Evolutionary conservation across 2,888 invertebrate species (phyloP).

Genomic region (Anarsia innoxiella): DNA sequence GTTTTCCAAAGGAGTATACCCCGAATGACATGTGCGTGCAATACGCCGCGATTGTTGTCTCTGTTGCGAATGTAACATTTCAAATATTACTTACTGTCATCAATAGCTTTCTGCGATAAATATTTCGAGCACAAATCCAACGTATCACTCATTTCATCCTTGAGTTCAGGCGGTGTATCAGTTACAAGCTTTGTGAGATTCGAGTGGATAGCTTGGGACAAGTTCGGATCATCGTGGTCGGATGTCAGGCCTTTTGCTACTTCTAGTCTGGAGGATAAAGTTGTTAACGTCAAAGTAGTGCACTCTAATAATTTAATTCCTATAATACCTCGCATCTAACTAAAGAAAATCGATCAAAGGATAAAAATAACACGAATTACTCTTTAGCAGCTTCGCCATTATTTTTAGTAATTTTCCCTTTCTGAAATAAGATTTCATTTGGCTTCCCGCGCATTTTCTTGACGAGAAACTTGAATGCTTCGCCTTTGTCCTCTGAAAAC

Average conservation of each 20-base stretch:
- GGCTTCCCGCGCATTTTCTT: slow-evolving; percentile 36
- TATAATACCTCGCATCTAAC: too few species aligned
- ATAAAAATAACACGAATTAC: too few species aligned
- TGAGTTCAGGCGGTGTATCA: slow-evolving; percentile 32
- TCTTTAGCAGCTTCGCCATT: slow-evolving; percentile 40
- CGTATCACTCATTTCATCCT: slow-evolving; percentile 51
- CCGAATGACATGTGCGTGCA: too few species aligned
- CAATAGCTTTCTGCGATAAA: slow-evolving; percentile 44
- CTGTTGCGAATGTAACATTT: too few species aligned
- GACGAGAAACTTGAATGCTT: slow-evolving; percentile 41
- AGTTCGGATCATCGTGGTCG: slow-evolving; percentile 50
- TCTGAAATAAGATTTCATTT: slow-evolving; percentile 34
- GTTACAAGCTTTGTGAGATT: slow-evolving; percentile 30
- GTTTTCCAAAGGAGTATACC: too few species aligned
- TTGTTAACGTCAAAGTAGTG: too few species aligned
- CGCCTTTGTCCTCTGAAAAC: slow-evolving; percentile 53
- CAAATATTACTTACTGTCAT: slow-evolving; percentile 53
- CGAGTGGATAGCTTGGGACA: slow-evolving; percentile 41
- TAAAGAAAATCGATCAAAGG: too few species aligned
- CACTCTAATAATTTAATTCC: too few species aligned
- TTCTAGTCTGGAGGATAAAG: slow-evolving; percentile 35
- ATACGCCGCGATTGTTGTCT: too few species aligned
- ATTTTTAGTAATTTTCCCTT: slow-evolving; percentile 32
- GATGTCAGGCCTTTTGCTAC: slow-evolving; percentile 38
- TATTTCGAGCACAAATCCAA: slow-evolving; percentile 44